Conservation (phyloP, 2,888 invertebrate genomes). For the Villa cingulata region DNA sequence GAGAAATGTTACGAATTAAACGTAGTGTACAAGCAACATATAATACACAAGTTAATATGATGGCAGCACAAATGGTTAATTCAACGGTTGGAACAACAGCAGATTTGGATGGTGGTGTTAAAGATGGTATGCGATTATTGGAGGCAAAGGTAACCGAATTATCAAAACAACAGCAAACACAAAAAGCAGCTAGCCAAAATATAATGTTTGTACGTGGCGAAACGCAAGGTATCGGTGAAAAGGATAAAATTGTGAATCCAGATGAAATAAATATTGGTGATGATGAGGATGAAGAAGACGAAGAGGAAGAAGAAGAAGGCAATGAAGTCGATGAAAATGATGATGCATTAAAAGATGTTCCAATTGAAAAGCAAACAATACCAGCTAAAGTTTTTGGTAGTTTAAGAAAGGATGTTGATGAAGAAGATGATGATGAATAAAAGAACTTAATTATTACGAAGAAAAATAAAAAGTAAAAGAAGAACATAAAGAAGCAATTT, state of each 20-base stretch:
- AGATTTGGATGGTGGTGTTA: slow-evolving; percentile 58
- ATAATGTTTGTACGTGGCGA: slow-evolving; percentile 81
- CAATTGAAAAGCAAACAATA: slow-evolving; percentile 70
- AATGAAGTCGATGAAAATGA: slow-evolving; percentile 43
- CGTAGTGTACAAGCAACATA: slow-evolving; percentile 95
- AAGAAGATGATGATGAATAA: slow-evolving; percentile 12
- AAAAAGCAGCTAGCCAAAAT: slow-evolving; percentile 36
- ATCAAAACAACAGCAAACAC: slow-evolving; percentile 21
- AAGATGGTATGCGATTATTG: slow-evolving; percentile 78
- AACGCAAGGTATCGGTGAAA: slow-evolving; percentile 59
- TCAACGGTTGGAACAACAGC: slow-evolving; percentile 56
- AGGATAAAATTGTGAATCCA: slow-evolving; percentile 62
- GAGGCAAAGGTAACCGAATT: slow-evolving; percentile 67
- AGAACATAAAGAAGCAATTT: too few relatives aligned
- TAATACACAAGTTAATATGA: slow-evolving; percentile 98
- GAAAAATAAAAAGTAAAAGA: too few relatives aligned
- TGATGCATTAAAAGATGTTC: slow-evolving; percentile 47
- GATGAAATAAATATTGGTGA: slow-evolving; percentile 79
- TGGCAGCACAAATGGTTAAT: slow-evolving; percentile 94
- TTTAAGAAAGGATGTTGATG: slow-evolving; percentile 35
- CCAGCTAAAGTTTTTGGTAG: slow-evolving; percentile 89
- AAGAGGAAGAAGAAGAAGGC: slow-evolving; percentile 42
- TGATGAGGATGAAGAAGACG: slow-evolving; percentile 47
- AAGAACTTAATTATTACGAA: background rate
- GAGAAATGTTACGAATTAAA: slow-evolving; percentile 96